These are phyloP conservation scores for Lepus americanus DNA, from an alignment of 2,113 vertebrate genomes.

Conservation along the genomic window DNA sequence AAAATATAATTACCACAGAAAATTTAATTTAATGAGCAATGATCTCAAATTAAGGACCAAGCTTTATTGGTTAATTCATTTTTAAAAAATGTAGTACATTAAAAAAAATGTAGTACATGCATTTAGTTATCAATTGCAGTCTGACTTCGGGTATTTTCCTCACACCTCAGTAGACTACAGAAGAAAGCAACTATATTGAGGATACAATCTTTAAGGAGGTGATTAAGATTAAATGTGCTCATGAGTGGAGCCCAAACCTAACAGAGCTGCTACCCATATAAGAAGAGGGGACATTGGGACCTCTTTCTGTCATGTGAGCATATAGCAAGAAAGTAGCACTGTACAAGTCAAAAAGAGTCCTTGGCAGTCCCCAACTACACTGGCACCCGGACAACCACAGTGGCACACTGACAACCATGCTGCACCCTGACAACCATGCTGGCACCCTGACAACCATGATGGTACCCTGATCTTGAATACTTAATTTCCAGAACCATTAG, in stretches of 20 bases:
- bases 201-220: background rate
- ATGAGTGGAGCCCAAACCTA: background rate
- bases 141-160: conserved; percentile 13
- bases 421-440: no score
- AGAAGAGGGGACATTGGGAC: background rate
- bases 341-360: background rate
- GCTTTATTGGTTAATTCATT: background rate
- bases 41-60: background rate
- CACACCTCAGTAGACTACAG: background rate
- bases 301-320: background rate
- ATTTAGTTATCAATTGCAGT: background rate
- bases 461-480: background rate
- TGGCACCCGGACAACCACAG: background rate
- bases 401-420: no score
- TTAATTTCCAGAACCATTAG: background rate
- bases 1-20: background rate
- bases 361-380: background rate
- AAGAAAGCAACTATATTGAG: background rate
- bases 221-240: background rate
- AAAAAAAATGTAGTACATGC: background rate
- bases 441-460: background rate
- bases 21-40: conserved; percentile 6
- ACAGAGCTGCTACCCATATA: background rate
- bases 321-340: background rate
- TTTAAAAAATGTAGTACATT: background rate